Percentiles rank a stretch among this genome's conserved stretches.
Evolutionary conservation across 2,888 invertebrate species (phyloP).

Genomic region (Drosophila niveifrons): DNA sequence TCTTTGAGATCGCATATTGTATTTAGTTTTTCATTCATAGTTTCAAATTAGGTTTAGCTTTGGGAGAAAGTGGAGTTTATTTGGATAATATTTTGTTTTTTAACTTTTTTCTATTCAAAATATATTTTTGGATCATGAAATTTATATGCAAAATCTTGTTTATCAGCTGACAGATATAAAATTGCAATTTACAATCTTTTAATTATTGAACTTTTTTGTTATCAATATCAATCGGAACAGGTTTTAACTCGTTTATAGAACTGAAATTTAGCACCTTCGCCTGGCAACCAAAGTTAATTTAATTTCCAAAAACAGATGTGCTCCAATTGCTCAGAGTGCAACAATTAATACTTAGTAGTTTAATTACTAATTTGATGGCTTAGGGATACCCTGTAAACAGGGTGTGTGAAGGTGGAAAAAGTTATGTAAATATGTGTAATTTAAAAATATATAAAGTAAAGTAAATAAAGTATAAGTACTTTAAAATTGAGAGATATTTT

Average conservation of each 20-base stretch:
- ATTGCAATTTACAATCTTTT: slow-evolving; percentile 41
- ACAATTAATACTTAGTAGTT: not conserved
- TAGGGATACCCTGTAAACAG: not conserved
- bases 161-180: slow-evolving; percentile 36
- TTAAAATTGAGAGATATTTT: no score
- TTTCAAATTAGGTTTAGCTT: not conserved
- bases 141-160: slow-evolving; percentile 41
- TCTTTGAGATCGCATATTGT: not conserved
- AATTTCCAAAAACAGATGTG: slow-evolving; percentile 23
- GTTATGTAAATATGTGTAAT: no score
- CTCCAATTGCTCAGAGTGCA: not conserved
- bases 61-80: not conserved
- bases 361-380: not conserved
- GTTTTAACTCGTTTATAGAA: slow-evolving; percentile 20
- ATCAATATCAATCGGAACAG: slow-evolving; percentile 18
- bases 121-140: slow-evolving; percentile 10
- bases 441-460: no score
- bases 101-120: slow-evolving; percentile 1
- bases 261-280: slow-evolving; percentile 17
- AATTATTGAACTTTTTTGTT: slow-evolving; percentile 37
- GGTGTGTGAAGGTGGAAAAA: no score
- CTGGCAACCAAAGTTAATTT: slow-evolving; percentile 24
- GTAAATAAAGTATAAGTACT: no score
- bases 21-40: not conserved
- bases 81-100: not conserved